These are phyloP conservation scores for Hybognathus amarus DNA, from an alignment of 2,797 vertebrate species.

Conservation along the genomic window DNA sequence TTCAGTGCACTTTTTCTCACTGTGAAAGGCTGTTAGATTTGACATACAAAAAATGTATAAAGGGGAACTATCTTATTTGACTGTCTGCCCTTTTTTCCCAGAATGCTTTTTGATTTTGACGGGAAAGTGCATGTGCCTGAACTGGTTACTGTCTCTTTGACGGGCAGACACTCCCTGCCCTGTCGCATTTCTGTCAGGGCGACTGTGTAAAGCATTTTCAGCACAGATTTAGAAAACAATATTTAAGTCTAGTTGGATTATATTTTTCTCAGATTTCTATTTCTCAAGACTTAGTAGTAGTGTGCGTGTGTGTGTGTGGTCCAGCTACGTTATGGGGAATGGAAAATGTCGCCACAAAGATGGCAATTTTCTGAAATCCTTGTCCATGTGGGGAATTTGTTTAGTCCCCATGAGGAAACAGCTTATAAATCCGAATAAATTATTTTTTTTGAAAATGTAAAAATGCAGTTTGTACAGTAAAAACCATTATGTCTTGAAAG, in stretches of 20 bases:
- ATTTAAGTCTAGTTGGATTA: conserved; percentile 30
- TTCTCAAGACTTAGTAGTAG: not conserved
- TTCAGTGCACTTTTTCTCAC: not conserved
- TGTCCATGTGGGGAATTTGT: too few species aligned
- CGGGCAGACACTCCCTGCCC: not conserved
- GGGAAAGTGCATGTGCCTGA: not conserved
- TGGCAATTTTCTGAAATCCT: too few species aligned
- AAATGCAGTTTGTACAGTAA: too few species aligned
- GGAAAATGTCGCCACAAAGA: too few species aligned
- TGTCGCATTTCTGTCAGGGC: not conserved
- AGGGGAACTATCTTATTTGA: not conserved
- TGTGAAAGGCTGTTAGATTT: not conserved
- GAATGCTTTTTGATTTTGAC: not conserved
- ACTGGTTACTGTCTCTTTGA: not conserved
- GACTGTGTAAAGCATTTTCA: not conserved
- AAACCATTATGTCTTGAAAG: too few species aligned
- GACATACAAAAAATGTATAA: not conserved
- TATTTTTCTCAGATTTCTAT: conserved; percentile 1
- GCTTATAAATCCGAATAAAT: too few species aligned
- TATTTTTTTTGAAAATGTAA: too few species aligned
- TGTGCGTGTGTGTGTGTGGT: conserved; percentile 30
- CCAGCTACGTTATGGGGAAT: too few species aligned
- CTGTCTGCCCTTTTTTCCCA: not conserved
- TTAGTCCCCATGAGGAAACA: too few species aligned
- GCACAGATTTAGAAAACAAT: conserved; percentile 18